Evolutionary conservation across 2,888 invertebrate species (phyloP).

Genomic region (Papilio gigon): DNA sequence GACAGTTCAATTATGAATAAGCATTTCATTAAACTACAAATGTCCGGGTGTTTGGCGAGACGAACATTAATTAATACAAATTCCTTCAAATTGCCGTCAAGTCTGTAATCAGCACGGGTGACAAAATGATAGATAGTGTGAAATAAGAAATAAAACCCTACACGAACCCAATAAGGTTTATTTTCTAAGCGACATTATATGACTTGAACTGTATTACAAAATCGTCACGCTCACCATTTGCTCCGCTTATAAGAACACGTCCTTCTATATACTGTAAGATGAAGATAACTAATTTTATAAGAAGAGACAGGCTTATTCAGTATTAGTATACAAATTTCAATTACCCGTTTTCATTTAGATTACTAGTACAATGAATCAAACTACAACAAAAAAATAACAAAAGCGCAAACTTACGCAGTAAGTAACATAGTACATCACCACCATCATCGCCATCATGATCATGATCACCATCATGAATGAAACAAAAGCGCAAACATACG

Average conservation of each 20-base stretch:
- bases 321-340: background rate
- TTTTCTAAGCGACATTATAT: background rate
- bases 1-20: constrained; percentile 9
- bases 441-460: too few relatives aligned
- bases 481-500: too few relatives aligned
- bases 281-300: background rate
- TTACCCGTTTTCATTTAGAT: background rate
- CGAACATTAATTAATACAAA: constrained; percentile 21
- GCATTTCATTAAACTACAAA: constrained; percentile 9
- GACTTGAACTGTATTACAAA: constrained; percentile 21
- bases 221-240: constrained; percentile 10
- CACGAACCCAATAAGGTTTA: background rate
- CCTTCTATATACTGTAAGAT: background rate
- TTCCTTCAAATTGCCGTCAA: constrained; percentile 17
- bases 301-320: background rate
- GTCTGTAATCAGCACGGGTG: constrained; percentile 1
- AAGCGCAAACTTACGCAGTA: background rate
- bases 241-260: constrained; percentile 17
- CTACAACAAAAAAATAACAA: too few relatives aligned
- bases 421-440: too few relatives aligned
- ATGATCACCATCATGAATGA: too few relatives aligned
- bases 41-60: constrained; percentile 2
- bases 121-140: background rate
- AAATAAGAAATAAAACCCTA: background rate
- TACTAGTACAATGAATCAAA: too few relatives aligned